Evolutionary conservation across 2,797 vertebrate species (phyloP), one percentile per base, ranked within the genome.

Genomic region (Taeniopygia guttata): DNA sequence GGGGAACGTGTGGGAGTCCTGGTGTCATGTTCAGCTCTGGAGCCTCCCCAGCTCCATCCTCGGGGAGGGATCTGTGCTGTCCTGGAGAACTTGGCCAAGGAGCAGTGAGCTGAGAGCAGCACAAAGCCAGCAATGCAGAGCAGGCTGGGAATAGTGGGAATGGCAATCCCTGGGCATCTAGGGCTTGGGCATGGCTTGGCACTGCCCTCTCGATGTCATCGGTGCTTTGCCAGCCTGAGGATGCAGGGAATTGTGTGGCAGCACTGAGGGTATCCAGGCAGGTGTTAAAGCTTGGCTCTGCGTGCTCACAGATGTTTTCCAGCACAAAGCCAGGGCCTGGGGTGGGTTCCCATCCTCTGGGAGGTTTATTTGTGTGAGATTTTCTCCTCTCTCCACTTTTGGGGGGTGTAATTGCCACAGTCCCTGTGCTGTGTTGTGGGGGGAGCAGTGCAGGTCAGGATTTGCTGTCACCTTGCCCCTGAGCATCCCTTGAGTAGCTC

Each of bases 1-100:
- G 0, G 62, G 74, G 95, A 88, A 19, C 0, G 89, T 0, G 95
- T 96, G 91, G 96, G 95, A 91, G 95, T 96, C 78, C 75, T 32
- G 93, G 89, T 81, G 89, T 93, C 26, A n/a, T 91, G 84, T 93
- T 87, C 89, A 17, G 34, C 78, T 13, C 11, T 94, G 95, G 95
- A 93, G 40, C 54, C 18, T 72, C 49, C 90, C 84, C 93, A 91
- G 89, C 46, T 69, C 88, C 73, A 4, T 81, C 89, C 79, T 81
- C 7, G 0, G 85, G 87, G 87, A 87, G 87, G 54, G 75, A 80
- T 87, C 64, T 23, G 38, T 16, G 78, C 43, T 75, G 38, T 11
- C 2, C 2, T 73, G 68, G 49, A 80, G 72, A 32, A 1, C 45
- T 0, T 0, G 9, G 75, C 91, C 87, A 74, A 72, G 89, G 17